These are phyloP conservation scores for Brachyistius frenatus DNA, from an alignment of 2,113 vertebrate species.

Conservation along the genomic window DNA sequence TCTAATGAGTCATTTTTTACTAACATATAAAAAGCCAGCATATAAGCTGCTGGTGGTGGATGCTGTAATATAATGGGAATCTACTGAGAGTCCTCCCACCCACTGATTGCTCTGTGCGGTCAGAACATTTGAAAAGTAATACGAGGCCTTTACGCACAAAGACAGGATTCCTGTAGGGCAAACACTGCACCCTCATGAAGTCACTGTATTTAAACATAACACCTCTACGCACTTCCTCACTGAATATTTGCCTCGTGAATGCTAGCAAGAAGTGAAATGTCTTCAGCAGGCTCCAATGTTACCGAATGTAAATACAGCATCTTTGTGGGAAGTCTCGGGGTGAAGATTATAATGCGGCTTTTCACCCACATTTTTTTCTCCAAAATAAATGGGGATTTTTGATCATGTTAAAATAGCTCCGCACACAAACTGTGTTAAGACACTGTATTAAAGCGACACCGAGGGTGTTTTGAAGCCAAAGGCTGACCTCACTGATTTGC, in stretches of 20 bases:
- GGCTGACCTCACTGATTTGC: neutral
- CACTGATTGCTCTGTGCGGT: conserved; percentile 1
- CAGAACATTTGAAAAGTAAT: neutral
- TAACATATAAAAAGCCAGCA: neutral
- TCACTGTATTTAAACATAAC: neutral
- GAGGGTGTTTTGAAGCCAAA: neutral
- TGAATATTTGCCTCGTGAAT: neutral
- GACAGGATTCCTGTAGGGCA: neutral
- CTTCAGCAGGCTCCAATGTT: neutral
- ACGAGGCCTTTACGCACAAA: neutral
- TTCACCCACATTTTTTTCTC: neutral
- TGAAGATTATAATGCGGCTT: neutral
- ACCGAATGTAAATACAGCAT: conserved; percentile 2
- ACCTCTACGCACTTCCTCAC: neutral
- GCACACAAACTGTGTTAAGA: no score
- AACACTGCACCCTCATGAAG: neutral
- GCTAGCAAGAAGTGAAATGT: neutral
- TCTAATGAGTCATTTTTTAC: neutral
- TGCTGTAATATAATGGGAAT: neutral
- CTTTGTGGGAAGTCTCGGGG: neutral
- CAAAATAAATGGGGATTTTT: neutral
- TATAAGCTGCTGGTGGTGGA: neutral
- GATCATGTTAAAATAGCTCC: neutral
- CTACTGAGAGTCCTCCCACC: conserved; percentile 7
- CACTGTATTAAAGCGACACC: neutral